phyloP scores from a whole-genome alignment of 2,888 invertebrate species.

The Andricus quercusramuli region DNA sequence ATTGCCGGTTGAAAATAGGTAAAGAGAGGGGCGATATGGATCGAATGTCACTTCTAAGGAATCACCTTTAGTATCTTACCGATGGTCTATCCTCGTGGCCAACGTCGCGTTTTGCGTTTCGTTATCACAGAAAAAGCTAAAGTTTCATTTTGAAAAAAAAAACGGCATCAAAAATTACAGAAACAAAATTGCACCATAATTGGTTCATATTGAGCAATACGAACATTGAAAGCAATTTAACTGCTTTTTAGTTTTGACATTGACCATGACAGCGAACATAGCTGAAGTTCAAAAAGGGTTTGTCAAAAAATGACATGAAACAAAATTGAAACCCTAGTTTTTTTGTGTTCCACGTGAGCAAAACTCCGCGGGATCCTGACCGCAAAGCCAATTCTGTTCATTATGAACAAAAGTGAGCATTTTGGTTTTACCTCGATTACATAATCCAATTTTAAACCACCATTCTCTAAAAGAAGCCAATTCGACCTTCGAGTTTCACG shows the following conservation, averaged over 20 bases:
- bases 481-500: background rate
- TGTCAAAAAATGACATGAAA: too few species aligned
- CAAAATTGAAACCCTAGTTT: too few species aligned
- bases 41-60: slow-evolving; percentile 73
- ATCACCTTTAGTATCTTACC: slow-evolving; percentile 71
- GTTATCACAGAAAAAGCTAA: slow-evolving; percentile 32
- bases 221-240: too few species aligned
- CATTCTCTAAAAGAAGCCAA: background rate
- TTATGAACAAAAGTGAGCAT: slow-evolving; percentile 61
- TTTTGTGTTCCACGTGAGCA: slow-evolving; percentile 40
- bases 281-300: too few species aligned
- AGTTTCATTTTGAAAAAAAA: too few species aligned
- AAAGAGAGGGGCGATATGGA: slow-evolving; percentile 59
- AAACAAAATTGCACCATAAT: too few species aligned
- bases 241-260: too few species aligned
- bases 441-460: slow-evolving; percentile 12
- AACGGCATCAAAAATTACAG: too few species aligned
- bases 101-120: slow-evolving; percentile 61
- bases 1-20: slow-evolving; percentile 17
- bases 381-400: slow-evolving; percentile 43
- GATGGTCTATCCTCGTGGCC: slow-evolving; percentile 66
- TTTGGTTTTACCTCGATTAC: background rate
- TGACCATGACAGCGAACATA: too few species aligned
- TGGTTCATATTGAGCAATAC: too few species aligned
- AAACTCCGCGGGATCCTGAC: slow-evolving; percentile 8